Evolutionary conservation across 1,140 invertebrate species (phyloP), one percentile per base, ranked within the genome.

Genomic region (Polypedilum vanderplanki): DNA sequence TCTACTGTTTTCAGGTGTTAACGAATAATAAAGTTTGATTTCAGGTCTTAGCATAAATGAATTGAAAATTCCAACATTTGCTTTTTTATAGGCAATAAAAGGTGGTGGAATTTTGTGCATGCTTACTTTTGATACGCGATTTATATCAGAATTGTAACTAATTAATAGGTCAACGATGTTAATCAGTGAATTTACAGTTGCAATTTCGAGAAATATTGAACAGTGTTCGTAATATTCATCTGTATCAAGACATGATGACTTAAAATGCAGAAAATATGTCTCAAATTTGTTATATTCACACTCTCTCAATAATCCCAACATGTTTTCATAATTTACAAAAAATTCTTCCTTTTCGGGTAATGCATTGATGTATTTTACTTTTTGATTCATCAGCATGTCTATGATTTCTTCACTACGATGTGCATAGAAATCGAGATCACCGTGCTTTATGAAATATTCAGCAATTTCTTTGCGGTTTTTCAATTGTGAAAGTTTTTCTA

Each of bases 381-480:
- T 74, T 12, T 40, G 33, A 40, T 74, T 74, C 73, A 74, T 40
- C 15, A 74, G 4, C 73, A 74, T 24, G 1, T 74, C 73, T 18
- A 41, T 17, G 5, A 74, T 74, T 74, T 74, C 73, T 40, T 74
- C 73, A n/a, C 73, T 41, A 7, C 73, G 73, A n/a, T 74, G 40
- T 10, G 73, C 12, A 18, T n/a, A 74, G 33, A 40, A 74, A 41
- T 74, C 73, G 10, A 74, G 15, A 41, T 74, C 40, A 10, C 24
- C 22, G 33, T 74, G 1, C 10, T 74, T 22, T 5, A 74, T n/a
- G 33, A 74, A 74, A n/a, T 40, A 74, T 1, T 74, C 73, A 7
- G 20, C n/a, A 15, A 74, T 40, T 33, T 74, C 33, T n/a, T 74
- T 40, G 33, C 24, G 24, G 33, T 40, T 40, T 18, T 74, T 74